Base-by-base conservation (phyloP, 2,888 invertebrate species). In the Sipunculus nudus region DNA sequence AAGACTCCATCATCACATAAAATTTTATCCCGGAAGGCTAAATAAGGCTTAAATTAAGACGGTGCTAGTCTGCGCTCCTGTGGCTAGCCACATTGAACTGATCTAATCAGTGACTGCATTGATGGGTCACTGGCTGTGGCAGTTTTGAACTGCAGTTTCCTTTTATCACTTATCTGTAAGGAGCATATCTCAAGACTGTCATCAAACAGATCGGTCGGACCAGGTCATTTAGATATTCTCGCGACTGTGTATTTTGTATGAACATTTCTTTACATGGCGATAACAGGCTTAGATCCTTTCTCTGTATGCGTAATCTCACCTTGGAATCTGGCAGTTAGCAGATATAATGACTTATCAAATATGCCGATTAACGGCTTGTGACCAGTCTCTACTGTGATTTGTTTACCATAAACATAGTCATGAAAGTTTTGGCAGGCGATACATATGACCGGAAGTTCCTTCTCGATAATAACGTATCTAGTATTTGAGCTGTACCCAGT, bases 261-360 rank as follows among this genome's bases (percentile, higher is more conserved):
- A 53, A 52, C 61, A 62, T 59, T 48, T 52, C 13, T 28, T 46
- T 59, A 2, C 59, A 57, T 16, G 59, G 57, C 16, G 55, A 64
- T 6, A 19, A 32, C 5, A 63, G 35, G 6, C 35, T 21, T 1
- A 67, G 29, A 26, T 61, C 59, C 28, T 67, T 59, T 19, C 43
- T 57, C 31, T 64, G 64, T 46, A 58, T n/a, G 13, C 49, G n/a
- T 25, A 48, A 31, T 45, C 43, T 53, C 35, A 43, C 52, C 39
- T 32, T 45, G 64, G 43, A 53, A 59, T 60, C 28, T 48, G 31
- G 10, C 16, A n/a, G 43, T 10, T 16, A 10, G 19, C 8, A 16
- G 13, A 43, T 13, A 8, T 10, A 43, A 19, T 10, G 43, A 10
- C 21, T 43, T 43, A 10, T 13, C 19, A 21, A 43, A 35, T 13